phyloP scores from a whole-genome alignment of 1,140 invertebrate species.

The Hycleus cichorii region DNA sequence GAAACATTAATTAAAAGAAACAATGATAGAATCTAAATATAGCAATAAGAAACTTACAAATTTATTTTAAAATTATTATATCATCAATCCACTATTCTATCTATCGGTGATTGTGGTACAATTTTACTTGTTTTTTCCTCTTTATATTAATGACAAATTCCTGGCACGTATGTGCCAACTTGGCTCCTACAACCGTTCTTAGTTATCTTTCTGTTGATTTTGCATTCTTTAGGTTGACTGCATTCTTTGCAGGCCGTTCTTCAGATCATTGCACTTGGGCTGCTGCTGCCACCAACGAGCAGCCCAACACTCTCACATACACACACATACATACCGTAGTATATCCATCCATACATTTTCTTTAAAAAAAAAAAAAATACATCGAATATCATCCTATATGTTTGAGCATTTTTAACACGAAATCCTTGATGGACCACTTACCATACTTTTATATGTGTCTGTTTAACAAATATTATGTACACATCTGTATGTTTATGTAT shows the following conservation, averaged over 20 bases:
- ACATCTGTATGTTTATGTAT: too few species aligned
- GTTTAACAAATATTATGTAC: too few species aligned
- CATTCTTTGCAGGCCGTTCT: slow-evolving; percentile 30
- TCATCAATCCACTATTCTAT: too few species aligned
- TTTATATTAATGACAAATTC: slow-evolving; percentile 15
- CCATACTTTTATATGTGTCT: neutral
- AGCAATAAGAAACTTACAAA: too few species aligned
- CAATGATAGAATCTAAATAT: neutral
- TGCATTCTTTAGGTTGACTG: slow-evolving; percentile 30
- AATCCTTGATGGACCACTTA: slow-evolving; percentile 25
- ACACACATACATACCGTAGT: too few species aligned
- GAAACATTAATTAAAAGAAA: slow-evolving; percentile 15
- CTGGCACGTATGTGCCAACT: slow-evolving; percentile 14
- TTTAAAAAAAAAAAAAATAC: too few species aligned
- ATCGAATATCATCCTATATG: neutral
- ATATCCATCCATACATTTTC: too few species aligned
- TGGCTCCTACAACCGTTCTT: slow-evolving; percentile 13
- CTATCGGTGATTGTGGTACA: too few species aligned
- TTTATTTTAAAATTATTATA: too few species aligned
- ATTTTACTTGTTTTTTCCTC: neutral
- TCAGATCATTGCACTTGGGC: slow-evolving; percentile 29
- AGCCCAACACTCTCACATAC: too few species aligned
- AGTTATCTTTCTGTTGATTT: slow-evolving; percentile 31
- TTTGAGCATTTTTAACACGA: slow-evolving; percentile 25
- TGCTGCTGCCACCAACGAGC: neutral